Percentiles rank a stretch among this genome's conserved stretches.
Conservation (phyloP, 2,888 invertebrate species). For the Leptinotarsa tumamoca region DNA sequence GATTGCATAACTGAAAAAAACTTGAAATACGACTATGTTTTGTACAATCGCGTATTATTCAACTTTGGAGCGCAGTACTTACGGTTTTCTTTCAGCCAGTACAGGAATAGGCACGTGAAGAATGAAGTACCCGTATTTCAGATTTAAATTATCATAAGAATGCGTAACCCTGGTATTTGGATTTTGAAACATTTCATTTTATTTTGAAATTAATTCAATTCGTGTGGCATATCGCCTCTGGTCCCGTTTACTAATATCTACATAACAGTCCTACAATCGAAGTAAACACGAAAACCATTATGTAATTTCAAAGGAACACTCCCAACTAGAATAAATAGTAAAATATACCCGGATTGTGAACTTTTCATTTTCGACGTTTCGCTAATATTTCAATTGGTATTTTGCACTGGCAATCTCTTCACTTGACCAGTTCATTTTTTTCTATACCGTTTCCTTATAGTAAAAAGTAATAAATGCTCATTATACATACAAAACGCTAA, state of each 20-base stretch:
- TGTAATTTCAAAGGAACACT: background rate
- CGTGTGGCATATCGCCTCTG: background rate
- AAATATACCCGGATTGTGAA: no score
- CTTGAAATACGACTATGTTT: background rate
- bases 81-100: background rate
- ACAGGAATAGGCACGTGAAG: background rate
- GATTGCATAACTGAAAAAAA: slow-evolving; percentile 15
- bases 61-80: background rate
- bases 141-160: background rate
- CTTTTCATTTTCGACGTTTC: no score
- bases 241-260: background rate
- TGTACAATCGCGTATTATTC: slow-evolving; percentile 1
- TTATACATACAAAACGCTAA: no score
- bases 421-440: no score
- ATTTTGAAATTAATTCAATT: background rate
- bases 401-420: no score
- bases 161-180: background rate
- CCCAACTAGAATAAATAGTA: no score
- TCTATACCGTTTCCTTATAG: no score
- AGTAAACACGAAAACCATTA: background rate
- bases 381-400: no score
- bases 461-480: no score
- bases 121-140: background rate
- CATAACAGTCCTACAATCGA: background rate
- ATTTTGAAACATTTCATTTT: background rate